Evolutionary conservation across 2,113 vertebrate genomes (phyloP).

Genomic region (Caloenas nicobarica): DNA sequence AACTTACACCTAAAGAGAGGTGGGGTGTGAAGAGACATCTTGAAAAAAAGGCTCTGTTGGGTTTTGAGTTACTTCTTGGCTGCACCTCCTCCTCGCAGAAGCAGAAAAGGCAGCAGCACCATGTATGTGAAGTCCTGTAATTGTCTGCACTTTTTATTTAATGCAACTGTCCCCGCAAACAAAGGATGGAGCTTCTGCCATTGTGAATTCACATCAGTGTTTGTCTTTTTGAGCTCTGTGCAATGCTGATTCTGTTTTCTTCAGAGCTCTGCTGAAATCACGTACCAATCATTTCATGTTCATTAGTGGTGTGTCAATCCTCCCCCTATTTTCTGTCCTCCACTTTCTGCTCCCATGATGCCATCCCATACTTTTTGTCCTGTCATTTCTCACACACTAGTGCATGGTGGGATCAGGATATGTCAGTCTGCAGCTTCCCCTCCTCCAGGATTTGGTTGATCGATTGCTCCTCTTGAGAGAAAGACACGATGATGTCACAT

Average conservation of each 20-base stretch:
- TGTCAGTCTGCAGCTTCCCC: slow-evolving; percentile 50
- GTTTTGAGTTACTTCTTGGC: not conserved
- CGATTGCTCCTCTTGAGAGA: slow-evolving; percentile 49
- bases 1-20: slow-evolving; percentile 4
- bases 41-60: not conserved
- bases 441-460: slow-evolving; percentile 55
- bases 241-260: not conserved
- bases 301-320: not conserved
- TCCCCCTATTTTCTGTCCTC: slow-evolving; percentile 10
- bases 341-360: slow-evolving; percentile 30
- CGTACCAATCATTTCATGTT: not conserved
- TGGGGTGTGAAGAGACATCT: not conserved
- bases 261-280: slow-evolving; percentile 7
- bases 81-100: not conserved
- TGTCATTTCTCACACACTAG: slow-evolving; percentile 4
- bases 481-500: slow-evolving; percentile 35
- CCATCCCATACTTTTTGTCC: slow-evolving; percentile 3
- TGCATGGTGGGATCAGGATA: slow-evolving; percentile 27
- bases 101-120: not conserved
- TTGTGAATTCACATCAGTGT: not conserved
- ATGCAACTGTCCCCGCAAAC: not conserved
- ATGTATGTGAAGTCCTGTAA: not conserved
- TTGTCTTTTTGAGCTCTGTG: not conserved
- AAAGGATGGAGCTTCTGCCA: slow-evolving; percentile 25
- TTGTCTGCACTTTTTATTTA: not conserved